These are phyloP conservation scores for Trachemys scripta DNA, from an alignment of 2,113 vertebrate genomes.

Conservation along the genomic window DNA sequence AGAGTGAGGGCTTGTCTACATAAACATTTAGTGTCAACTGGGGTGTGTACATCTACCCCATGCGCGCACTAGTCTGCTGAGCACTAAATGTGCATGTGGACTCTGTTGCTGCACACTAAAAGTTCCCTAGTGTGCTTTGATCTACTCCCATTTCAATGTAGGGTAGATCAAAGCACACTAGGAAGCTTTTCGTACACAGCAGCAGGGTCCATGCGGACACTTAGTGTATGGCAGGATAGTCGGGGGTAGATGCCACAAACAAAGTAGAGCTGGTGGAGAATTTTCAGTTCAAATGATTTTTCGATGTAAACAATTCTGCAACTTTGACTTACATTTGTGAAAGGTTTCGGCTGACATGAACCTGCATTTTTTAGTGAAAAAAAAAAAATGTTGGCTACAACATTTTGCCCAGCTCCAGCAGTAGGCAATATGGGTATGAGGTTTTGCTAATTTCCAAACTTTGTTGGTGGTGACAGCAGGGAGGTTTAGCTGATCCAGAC, in stretches of 20 bases:
- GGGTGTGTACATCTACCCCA: neutral
- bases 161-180: neutral
- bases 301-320: neutral
- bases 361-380: neutral
- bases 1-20: neutral
- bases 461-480: neutral
- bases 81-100: neutral
- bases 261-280: neutral
- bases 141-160: neutral
- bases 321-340: neutral
- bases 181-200: neutral
- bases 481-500: neutral
- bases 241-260: neutral
- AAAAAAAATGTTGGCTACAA: neutral
- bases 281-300: neutral
- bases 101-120: neutral
- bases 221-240: neutral
- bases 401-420: neutral
- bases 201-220: neutral
- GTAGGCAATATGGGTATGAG: neutral
- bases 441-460: neutral
- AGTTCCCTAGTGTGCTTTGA: neutral
- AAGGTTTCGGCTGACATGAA: neutral
- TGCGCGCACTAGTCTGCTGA: neutral
- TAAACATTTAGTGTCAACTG: neutral